These are phyloP conservation scores for Amorpha juglandis DNA, from an alignment of 2,888 invertebrate species.

Conservation along the genomic window DNA sequence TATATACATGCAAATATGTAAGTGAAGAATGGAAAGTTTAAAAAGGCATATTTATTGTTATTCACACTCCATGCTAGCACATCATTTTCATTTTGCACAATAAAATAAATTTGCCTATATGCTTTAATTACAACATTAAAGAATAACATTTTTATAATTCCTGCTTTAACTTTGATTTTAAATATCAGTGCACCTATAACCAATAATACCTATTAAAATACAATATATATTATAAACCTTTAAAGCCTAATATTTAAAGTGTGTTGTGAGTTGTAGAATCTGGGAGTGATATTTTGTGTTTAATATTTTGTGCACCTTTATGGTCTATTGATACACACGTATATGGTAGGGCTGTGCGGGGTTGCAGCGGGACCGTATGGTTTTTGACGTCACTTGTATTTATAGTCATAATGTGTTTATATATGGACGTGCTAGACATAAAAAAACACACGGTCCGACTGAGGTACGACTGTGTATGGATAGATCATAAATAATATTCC, in stretches of 20 bases:
- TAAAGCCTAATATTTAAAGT: not conserved
- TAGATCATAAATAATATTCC: not conserved
- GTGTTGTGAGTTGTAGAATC: not conserved
- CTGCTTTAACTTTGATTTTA: not conserved
- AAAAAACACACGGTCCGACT: not conserved
- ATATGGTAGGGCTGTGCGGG: not conserved
- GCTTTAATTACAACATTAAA: not conserved
- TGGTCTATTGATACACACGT: not conserved
- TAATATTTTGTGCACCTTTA: not conserved
- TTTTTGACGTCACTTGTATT: not conserved
- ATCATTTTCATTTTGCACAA: not conserved
- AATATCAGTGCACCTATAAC: not conserved
- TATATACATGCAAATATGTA: conserved; percentile 16
- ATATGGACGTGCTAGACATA: too few species aligned
- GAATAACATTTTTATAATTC: not conserved
- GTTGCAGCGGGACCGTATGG: not conserved
- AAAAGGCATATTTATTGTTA: not conserved
- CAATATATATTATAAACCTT: too few species aligned
- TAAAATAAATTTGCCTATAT: not conserved
- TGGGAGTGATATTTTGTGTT: not conserved
- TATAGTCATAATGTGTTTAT: too few species aligned
- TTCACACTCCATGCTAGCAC: not conserved
- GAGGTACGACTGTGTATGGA: not conserved
- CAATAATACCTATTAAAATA: not conserved
- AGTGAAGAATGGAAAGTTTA: conserved; percentile 17